phyloP scores from a whole-genome alignment of 2,888 invertebrate species.

The Oeneis ivallda region DNA sequence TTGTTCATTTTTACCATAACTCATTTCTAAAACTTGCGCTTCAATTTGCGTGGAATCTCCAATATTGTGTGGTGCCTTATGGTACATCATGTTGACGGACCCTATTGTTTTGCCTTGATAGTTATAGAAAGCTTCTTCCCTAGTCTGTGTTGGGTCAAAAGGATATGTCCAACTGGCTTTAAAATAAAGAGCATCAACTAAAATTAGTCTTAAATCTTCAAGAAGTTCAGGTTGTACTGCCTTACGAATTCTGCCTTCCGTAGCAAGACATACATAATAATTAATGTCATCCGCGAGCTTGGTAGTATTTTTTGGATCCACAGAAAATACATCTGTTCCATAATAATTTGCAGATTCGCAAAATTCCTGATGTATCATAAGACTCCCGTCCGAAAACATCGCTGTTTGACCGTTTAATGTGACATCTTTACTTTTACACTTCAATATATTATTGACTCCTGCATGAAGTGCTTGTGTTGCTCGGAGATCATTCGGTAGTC shows the following conservation, averaged over 20 bases:
- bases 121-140: conserved; percentile 80
- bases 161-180: conserved; percentile 87
- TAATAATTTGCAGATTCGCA: conserved; percentile 72
- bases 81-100: conserved; percentile 88
- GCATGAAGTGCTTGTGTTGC: conserved; percentile 64
- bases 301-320: conserved; percentile 79
- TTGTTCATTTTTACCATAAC: conserved; percentile 83
- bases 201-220: conserved; percentile 76
- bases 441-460: conserved; percentile 56
- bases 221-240: conserved; percentile 79
- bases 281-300: conserved; percentile 83
- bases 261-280: conserved; percentile 84
- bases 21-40: conserved; percentile 85
- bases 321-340: conserved; percentile 76
- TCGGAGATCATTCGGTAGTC: conserved; percentile 60
- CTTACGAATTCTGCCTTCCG: conserved; percentile 85
- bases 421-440: conserved; percentile 56
- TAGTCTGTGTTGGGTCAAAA: conserved; percentile 82
- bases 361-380: conserved; percentile 66
- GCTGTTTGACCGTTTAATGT: conserved; percentile 60
- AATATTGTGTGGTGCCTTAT: conserved; percentile 81
- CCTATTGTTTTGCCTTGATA: conserved; percentile 78
- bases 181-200: conserved; percentile 86
- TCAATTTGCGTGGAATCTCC: conserved; percentile 75
- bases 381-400: conserved; percentile 61